Evolutionary conservation across 2,113 vertebrate genomes (phyloP).

Genomic region (Amblyopsis rosae): DNA sequence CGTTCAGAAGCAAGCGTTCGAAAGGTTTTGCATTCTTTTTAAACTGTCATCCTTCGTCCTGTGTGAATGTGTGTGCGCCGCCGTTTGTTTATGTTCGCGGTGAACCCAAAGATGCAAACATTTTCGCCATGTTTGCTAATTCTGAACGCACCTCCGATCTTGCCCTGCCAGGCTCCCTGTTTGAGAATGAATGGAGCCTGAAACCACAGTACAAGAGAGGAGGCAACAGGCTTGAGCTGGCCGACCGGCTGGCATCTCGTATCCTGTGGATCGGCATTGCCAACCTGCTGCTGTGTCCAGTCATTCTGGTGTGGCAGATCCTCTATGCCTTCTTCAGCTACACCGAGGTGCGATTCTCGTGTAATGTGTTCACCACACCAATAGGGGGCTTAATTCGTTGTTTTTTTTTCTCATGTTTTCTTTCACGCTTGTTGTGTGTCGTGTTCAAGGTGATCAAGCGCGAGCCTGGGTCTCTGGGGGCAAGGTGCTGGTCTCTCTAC

Average conservation of each 20-base stretch:
- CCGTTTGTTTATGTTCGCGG: not conserved
- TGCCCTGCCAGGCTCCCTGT: slow-evolving; percentile 83
- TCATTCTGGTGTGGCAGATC: slow-evolving; percentile 98
- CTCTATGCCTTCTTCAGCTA: slow-evolving; percentile 99
- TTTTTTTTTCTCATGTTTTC: not conserved
- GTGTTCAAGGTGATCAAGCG: slow-evolving; percentile 84
- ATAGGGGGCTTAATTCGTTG: not conserved
- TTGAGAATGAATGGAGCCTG: slow-evolving; percentile 96
- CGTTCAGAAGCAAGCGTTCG: too few species aligned
- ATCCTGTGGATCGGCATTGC: slow-evolving; percentile 97
- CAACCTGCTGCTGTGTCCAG: slow-evolving; percentile 94
- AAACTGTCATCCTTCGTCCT: too few species aligned
- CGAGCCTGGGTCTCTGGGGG: slow-evolving; percentile 93
- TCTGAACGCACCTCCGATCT: not conserved
- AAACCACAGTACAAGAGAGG: slow-evolving; percentile 93
- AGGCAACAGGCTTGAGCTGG: slow-evolving; percentile 89
- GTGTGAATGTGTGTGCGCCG: not conserved
- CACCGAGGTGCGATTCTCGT: slow-evolving; percentile 74
- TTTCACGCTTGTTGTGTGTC: not conserved
- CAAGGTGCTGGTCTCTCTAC: slow-evolving; percentile 96
- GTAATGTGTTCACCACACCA: not conserved
- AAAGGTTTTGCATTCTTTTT: too few species aligned
- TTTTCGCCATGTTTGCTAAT: not conserved
- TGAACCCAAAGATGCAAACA: too few species aligned
- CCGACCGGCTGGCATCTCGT: slow-evolving; percentile 89